Evolutionary conservation across 2,797 vertebrate species (phyloP).

Genomic region (Coilia nasus): DNA sequence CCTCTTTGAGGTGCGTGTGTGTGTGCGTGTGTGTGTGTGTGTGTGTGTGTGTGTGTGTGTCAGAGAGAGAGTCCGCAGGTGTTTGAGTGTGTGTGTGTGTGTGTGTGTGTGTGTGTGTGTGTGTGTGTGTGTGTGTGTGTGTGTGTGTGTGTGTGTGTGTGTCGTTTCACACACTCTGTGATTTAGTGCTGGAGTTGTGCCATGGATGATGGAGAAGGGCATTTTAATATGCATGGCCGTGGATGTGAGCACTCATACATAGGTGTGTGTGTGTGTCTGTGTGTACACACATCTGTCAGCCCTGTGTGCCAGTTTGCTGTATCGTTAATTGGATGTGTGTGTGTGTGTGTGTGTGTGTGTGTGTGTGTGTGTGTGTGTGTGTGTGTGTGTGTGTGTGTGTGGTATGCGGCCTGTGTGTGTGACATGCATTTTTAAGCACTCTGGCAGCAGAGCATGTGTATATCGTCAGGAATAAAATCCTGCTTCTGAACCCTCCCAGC

Average conservation of each 20-base stretch:
- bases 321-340: not conserved
- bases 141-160: not conserved
- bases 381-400: not conserved
- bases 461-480: not conserved
- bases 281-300: not conserved
- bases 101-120: not conserved
- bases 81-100: not conserved
- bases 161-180: not conserved
- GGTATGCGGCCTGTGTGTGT: not conserved
- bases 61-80: no score
- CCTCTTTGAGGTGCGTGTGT: not conserved
- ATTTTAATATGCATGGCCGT: conserved; percentile 1
- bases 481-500: not conserved
- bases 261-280: not conserved
- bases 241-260: not conserved
- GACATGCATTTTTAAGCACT: conserved; percentile 17
- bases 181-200: not conserved
- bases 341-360: conserved; percentile 2
- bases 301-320: not conserved
- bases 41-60: no score
- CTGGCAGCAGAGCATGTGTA: conserved; percentile 7
- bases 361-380: conserved; percentile 22
- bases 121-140: not conserved
- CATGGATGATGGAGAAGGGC: conserved; percentile 1
- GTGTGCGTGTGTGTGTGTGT: not conserved